phyloP scores from a whole-genome alignment of 2,113 vertebrate genomes.

The Gavia stellata region DNA sequence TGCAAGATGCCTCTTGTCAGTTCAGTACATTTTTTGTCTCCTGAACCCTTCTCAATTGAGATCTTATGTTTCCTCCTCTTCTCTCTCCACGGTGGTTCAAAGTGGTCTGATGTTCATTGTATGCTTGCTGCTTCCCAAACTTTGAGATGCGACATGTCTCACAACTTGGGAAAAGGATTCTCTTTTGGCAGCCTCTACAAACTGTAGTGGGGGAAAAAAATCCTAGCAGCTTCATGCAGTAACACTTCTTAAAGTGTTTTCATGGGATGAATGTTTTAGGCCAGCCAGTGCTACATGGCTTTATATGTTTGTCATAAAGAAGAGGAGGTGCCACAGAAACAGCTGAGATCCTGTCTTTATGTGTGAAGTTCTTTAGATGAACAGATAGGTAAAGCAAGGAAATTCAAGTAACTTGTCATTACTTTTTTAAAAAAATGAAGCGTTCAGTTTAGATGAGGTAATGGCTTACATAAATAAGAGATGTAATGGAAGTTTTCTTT shows the following conservation, averaged over 20 bases:
- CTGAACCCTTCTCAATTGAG: not conserved
- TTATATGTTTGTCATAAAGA: not conserved
- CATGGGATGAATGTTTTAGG: not conserved
- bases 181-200: not conserved
- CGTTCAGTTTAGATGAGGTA: not conserved
- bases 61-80: not conserved
- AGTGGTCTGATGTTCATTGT: not conserved
- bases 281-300: not conserved
- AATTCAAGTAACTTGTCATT: not conserved
- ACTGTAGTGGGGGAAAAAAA: not conserved
- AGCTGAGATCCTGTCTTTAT: not conserved
- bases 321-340: not conserved
- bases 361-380: not conserved
- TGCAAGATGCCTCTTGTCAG: not conserved
- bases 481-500: slow-evolving; percentile 8
- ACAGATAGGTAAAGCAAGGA: not conserved
- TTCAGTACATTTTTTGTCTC: not conserved
- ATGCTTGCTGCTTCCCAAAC: not conserved
- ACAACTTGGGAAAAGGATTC: not conserved
- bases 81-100: not conserved
- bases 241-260: not conserved
- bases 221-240: not conserved
- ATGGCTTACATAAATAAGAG: not conserved
- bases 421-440: not conserved
- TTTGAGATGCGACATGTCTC: not conserved